These are phyloP conservation scores for Hippocampus kuda DNA, from an alignment of 2,797 vertebrate genomes.

Conservation along the genomic window DNA sequence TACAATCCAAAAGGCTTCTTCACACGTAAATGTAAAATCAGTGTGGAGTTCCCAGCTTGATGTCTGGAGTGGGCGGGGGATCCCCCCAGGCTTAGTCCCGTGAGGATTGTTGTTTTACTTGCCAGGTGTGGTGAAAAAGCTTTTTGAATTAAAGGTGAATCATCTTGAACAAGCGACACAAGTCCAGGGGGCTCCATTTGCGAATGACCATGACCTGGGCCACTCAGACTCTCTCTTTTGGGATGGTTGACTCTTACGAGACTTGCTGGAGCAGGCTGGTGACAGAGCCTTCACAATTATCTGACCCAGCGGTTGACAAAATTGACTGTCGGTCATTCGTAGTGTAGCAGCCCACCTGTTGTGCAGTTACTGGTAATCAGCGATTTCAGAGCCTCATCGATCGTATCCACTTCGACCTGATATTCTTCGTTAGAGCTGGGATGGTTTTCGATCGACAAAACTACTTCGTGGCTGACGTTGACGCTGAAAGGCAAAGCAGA, in stretches of 20 bases:
- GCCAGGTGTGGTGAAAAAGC: background rate
- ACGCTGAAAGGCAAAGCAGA: constrained; percentile 16
- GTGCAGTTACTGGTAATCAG: background rate
- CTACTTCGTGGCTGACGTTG: constrained; percentile 29
- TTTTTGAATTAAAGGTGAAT: too few species aligned
- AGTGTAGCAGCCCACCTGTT: constrained; percentile 4
- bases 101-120: too few species aligned
- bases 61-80: background rate
- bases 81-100: too few species aligned
- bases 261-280: background rate
- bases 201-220: background rate
- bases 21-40: background rate
- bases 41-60: background rate
- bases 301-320: background rate
- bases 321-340: background rate
- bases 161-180: background rate
- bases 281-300: background rate
- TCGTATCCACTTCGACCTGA: rapidly evolving
- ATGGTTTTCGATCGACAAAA: constrained; percentile 23
- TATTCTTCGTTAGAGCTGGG: background rate
- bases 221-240: background rate
- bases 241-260: background rate
- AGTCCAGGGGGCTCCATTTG: background rate
- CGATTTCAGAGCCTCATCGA: rapidly evolving
- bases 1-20: background rate